Conservation (phyloP, 2,113 vertebrate species). For the Pteropus alecto region DNA sequence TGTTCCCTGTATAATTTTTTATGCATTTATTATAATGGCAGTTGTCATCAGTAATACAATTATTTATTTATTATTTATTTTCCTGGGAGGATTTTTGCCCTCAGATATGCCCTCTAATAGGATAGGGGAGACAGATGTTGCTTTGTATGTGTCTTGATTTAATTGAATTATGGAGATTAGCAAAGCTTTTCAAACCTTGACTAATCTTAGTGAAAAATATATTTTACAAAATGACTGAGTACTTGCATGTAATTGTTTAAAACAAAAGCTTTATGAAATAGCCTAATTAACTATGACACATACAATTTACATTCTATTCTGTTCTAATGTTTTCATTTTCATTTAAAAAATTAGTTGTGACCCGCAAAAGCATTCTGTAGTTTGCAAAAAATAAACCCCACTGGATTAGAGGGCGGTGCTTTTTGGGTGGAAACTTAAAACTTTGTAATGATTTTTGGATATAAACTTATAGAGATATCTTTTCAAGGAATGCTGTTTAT, state of each 20-base stretch:
- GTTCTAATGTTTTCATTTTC: not conserved
- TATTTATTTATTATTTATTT: not conserved
- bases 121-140: not conserved
- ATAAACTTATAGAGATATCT: not conserved
- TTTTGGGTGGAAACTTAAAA: not conserved
- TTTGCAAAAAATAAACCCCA: not conserved
- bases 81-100: not conserved
- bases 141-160: not conserved
- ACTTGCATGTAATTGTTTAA: not conserved
- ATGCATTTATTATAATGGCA: not conserved
- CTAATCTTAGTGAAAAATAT: constrained; percentile 2
- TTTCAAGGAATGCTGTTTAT: not conserved
- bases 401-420: not conserved
- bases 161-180: not conserved
- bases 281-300: not conserved
- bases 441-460: not conserved
- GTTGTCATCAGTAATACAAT: not conserved
- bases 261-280: constrained; percentile 17
- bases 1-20: not conserved
- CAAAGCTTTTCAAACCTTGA: not conserved
- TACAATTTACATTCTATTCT: not conserved
- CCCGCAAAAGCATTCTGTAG: not conserved
- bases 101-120: not conserved
- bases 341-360: not conserved
- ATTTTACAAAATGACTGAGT: not conserved